Percentiles rank a stretch among this genome's conserved stretches.
Evolutionary conservation across 2,113 vertebrate genomes (phyloP).

Genomic region (Castor canadensis): DNA sequence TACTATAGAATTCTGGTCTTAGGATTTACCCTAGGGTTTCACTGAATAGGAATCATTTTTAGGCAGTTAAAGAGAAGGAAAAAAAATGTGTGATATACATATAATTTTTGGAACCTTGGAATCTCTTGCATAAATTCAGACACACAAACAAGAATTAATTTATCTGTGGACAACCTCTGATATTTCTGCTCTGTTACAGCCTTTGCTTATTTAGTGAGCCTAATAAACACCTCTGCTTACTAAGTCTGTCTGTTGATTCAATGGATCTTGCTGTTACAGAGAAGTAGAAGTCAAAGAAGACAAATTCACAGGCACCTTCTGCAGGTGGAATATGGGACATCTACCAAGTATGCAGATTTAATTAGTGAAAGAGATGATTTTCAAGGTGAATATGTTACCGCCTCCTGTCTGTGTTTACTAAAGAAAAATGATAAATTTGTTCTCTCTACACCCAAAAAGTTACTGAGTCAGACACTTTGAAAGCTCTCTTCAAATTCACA

Average conservation of each 20-base stretch:
- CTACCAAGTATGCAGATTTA: neutral
- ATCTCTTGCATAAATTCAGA: neutral
- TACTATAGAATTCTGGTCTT: neutral
- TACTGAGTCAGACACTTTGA: neutral
- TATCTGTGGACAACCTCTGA: neutral
- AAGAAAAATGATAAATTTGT: constrained; percentile 17
- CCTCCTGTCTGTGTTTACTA: neutral
- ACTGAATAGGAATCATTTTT: neutral
- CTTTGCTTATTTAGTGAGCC: constrained; percentile 19
- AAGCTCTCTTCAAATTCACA: neutral
- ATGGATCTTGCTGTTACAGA: neutral
- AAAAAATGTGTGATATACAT: neutral
- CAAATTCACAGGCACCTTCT: neutral
- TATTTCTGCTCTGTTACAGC: neutral
- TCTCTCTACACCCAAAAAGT: neutral
- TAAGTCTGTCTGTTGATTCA: neutral
- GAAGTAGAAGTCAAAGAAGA: neutral
- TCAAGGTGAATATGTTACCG: neutral
- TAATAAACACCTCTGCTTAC: neutral
- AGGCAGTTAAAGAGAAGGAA: neutral
- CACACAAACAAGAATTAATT: constrained; percentile 11
- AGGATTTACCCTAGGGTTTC: neutral
- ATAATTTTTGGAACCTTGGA: neutral
- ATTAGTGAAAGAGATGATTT: neutral
- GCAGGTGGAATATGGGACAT: neutral